Conservation (phyloP, 2,888 invertebrate genomes). For the Drosophila antonietae region DNA sequence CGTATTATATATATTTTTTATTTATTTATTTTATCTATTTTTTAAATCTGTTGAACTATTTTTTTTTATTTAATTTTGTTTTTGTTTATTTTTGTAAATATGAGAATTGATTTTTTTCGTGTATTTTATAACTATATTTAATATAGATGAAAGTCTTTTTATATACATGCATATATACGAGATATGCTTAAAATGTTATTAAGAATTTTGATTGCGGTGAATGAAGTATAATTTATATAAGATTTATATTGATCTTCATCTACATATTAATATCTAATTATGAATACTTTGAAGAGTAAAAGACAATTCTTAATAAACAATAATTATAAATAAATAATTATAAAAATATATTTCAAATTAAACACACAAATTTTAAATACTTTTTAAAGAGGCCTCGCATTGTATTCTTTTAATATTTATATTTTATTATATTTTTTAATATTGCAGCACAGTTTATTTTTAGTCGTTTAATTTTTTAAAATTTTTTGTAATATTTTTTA, state of each 20-base stretch:
- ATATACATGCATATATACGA: background rate
- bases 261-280: no score
- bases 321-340: no score
- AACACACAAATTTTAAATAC: background rate
- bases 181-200: background rate
- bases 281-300: no score
- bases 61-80: background rate
- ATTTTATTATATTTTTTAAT: background rate
- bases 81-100: constrained; percentile 3
- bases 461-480: no score
- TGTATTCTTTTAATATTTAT: no score
- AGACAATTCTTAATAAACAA: no score
- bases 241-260: no score
- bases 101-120: background rate
- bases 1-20: background rate
- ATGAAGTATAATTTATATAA: no score
- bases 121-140: background rate
- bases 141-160: no score
- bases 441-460: background rate
- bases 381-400: background rate
- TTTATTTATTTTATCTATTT: background rate
- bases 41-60: constrained; percentile 1
- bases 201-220: background rate
- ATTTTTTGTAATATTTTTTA: background rate
- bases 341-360: background rate